Conservation (phyloP, 1,140 invertebrate species). For the Megathymus violae region DNA sequence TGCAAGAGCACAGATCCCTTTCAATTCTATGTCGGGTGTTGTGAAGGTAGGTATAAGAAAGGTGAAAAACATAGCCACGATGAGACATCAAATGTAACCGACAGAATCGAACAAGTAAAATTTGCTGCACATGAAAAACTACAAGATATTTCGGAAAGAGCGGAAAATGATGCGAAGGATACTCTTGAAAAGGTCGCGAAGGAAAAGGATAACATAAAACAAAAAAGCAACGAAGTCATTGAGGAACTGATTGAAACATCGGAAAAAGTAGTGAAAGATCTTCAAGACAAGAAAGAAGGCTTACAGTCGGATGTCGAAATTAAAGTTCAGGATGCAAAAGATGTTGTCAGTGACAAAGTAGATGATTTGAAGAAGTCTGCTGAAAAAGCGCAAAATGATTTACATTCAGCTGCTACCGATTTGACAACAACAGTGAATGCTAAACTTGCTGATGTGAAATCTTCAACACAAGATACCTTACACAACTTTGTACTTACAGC, state of each 20-base stretch:
- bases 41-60: slow-evolving; percentile 63
- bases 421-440: slow-evolving; percentile 49
- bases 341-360: slow-evolving; percentile 45
- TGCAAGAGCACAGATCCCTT: slow-evolving; percentile 63
- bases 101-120: slow-evolving; percentile 70
- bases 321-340: slow-evolving; percentile 44
- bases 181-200: slow-evolving; percentile 58
- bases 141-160: slow-evolving; percentile 52
- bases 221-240: slow-evolving; percentile 51
- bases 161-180: slow-evolving; percentile 55
- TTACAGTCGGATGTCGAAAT: slow-evolving; percentile 50
- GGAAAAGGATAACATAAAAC: slow-evolving; percentile 63
- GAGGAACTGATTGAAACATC: slow-evolving; percentile 57
- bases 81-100: slow-evolving; percentile 71
- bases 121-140: slow-evolving; percentile 68
- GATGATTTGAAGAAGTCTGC: slow-evolving; percentile 48
- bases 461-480: slow-evolving; percentile 50
- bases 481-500: slow-evolving; percentile 46
- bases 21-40: slow-evolving; percentile 65
- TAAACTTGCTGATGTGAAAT: slow-evolving; percentile 56
- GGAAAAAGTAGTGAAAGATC: slow-evolving; percentile 54
- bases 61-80: slow-evolving; percentile 72
- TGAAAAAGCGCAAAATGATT: slow-evolving; percentile 49
- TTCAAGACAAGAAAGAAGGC: slow-evolving; percentile 57
- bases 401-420: slow-evolving; percentile 46